These are phyloP conservation scores for Helostoma temminkii DNA, from an alignment of 2,797 vertebrate species.

Conservation along the genomic window DNA sequence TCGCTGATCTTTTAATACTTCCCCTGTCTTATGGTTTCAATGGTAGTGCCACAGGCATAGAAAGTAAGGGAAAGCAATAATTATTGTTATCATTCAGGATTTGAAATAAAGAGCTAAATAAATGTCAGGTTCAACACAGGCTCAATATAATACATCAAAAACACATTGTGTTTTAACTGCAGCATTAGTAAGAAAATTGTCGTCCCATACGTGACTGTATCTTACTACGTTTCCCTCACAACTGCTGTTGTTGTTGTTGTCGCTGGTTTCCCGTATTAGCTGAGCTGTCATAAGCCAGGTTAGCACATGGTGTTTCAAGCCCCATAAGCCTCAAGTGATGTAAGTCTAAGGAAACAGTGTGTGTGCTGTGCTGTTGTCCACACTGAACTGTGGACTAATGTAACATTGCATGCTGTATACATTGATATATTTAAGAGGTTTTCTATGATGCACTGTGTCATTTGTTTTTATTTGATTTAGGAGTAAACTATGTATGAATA, in stretches of 20 bases:
- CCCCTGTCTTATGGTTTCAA: conserved; percentile 1
- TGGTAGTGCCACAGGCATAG: conserved; percentile 6
- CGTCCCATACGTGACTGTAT: neutral
- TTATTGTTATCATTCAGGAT: neutral
- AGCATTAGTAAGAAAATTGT: conserved; percentile 15
- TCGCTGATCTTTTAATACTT: conserved; percentile 21
- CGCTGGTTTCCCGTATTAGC: conserved; percentile 47
- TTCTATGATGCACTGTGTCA: neutral
- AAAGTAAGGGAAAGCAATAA: neutral
- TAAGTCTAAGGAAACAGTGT: conserved; percentile 42
- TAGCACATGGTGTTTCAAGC: conserved; percentile 62
- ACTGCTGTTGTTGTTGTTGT: conserved; percentile 29
- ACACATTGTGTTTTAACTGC: conserved; percentile 12
- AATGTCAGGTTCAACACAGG: neutral
- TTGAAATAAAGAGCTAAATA: conserved; percentile 15
- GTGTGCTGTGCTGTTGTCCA: conserved; percentile 24
- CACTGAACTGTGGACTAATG: conserved; percentile 7
- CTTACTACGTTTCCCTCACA: conserved; percentile 12
- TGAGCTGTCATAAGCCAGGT: conserved; percentile 56
- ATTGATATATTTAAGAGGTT: too few species aligned
- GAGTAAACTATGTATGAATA: neutral
- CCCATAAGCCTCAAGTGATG: conserved; percentile 59
- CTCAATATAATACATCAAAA: neutral
- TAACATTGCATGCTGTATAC: neutral
- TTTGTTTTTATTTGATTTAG: neutral